A percentile compares a stretch with the other conserved stretches of the same genome.
These are phyloP conservation scores for Cosmopolites sordidus DNA, from an alignment of 2,888 invertebrate species.

Conservation along the genomic window DNA sequence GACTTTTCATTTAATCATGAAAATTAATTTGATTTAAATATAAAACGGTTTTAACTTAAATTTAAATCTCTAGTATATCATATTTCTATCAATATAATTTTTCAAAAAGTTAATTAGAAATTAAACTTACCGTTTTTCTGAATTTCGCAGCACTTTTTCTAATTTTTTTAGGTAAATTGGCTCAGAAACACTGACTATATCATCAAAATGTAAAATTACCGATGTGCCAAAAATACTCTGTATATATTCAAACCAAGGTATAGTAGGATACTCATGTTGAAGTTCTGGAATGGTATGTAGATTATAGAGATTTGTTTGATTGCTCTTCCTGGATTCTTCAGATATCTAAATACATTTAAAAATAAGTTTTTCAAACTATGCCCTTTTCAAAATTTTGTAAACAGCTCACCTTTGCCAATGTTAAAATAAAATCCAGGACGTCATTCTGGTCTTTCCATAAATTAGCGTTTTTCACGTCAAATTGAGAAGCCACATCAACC, in stretches of 20 bases:
- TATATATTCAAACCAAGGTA: conserved; percentile 43
- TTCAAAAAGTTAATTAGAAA: no score
- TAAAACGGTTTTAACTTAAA: no score
- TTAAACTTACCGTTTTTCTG: conserved; percentile 38
- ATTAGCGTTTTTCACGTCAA: conserved; percentile 36
- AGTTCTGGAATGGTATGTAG: conserved; percentile 47
- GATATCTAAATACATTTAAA: conserved; percentile 33
- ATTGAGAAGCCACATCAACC: conserved; percentile 39
- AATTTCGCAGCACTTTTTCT: conserved; percentile 35
- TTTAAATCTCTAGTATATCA: no score
- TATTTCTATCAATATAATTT: no score
- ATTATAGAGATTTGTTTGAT: conserved; percentile 32
- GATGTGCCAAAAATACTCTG: conserved; percentile 38
- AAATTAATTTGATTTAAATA: no score
- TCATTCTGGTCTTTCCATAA: conserved; percentile 39
- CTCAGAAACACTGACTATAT: conserved; percentile 39
- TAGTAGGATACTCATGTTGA: conserved; percentile 47
- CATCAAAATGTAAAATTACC: conserved; percentile 37
- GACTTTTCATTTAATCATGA: no score
- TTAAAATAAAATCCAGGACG: conserved; percentile 39
- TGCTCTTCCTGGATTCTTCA: conserved; percentile 30
- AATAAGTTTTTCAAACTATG: not conserved
- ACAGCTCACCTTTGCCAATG: conserved; percentile 42
- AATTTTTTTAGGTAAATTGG: conserved; percentile 39
- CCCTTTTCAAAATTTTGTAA: no score